These are phyloP conservation scores for Rotaria magnacalcarata DNA, from an alignment of 2,888 invertebrate species.

Conservation along the genomic window DNA sequence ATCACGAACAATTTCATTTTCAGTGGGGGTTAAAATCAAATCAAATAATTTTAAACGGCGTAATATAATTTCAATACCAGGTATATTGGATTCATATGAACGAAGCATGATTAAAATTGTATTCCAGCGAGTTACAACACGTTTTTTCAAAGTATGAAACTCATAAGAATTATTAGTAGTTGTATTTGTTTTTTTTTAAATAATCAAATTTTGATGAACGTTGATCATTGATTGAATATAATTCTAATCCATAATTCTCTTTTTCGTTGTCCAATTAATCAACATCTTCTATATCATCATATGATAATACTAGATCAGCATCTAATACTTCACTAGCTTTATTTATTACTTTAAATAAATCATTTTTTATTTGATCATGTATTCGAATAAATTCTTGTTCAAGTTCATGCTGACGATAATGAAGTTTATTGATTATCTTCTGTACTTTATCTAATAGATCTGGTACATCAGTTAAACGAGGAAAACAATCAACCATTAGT, in stretches of 20 bases:
- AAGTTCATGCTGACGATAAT: conserved; percentile 23
- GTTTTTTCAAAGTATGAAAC: conserved; percentile 12
- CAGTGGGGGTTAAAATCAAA: not conserved
- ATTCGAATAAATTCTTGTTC: conserved; percentile 24
- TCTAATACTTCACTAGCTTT: conserved; percentile 2
- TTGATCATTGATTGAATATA: not conserved
- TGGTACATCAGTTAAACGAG: not conserved
- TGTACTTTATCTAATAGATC: conserved; percentile 14
- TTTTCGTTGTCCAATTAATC: not conserved
- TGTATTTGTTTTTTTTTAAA: not conserved
- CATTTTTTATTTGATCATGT: conserved; percentile 22
- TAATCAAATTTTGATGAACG: not conserved
- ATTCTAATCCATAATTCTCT: not conserved
- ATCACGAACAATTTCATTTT: not conserved
- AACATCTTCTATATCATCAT: not conserved
- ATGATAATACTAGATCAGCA: conserved; percentile 13
- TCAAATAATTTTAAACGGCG: not conserved
- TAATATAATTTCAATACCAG: conserved; percentile 19
- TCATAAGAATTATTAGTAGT: not conserved
- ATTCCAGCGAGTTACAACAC: not conserved
- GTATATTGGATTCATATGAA: not conserved
- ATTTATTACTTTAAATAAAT: conserved; percentile 14
- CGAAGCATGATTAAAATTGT: no score
- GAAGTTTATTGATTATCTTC: conserved; percentile 17
- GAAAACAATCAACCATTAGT: conserved; percentile 18